Percentiles rank a stretch among this genome's conserved stretches.
Conservation (phyloP, 2,113 vertebrate species). For the Alaudala cheleensis region DNA sequence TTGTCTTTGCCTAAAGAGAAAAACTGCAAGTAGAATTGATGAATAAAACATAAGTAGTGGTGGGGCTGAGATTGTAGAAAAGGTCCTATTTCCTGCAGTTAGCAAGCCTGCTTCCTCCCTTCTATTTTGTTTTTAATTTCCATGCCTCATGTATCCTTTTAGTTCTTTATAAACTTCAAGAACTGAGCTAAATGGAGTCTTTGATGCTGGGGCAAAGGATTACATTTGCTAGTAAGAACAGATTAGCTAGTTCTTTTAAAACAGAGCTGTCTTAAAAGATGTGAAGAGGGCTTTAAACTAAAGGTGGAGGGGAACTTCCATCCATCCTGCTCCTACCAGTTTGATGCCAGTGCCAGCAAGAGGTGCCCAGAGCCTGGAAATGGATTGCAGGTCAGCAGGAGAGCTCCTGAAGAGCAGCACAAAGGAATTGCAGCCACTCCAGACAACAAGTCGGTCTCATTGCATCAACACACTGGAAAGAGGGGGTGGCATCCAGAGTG, state of each 20-base stretch:
- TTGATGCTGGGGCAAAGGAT: slow-evolving; percentile 18
- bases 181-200: slow-evolving; percentile 5
- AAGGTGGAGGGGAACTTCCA: background rate
- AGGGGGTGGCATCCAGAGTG: background rate
- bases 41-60: background rate
- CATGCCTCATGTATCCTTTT: background rate
- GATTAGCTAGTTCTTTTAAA: background rate
- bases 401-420: background rate
- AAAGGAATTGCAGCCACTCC: background rate
- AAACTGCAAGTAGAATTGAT: background rate
- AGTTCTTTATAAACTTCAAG: slow-evolving; percentile 15
- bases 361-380: background rate
- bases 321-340: background rate
- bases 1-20: background rate
- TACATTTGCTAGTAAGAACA: slow-evolving; percentile 31
- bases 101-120: background rate
- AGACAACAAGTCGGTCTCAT: background rate
- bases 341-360: background rate
- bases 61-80: background rate
- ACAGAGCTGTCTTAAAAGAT: slow-evolving; percentile 4
- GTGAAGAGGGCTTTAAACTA: background rate
- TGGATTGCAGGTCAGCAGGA: background rate
- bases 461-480: fast-evolving
- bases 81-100: background rate
- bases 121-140: slow-evolving; percentile 53